A percentile compares a stretch with the other conserved stretches of the same genome.
Evolutionary conservation across 2,797 vertebrate species (phyloP).

Genomic region (Eremophila alpestris): DNA sequence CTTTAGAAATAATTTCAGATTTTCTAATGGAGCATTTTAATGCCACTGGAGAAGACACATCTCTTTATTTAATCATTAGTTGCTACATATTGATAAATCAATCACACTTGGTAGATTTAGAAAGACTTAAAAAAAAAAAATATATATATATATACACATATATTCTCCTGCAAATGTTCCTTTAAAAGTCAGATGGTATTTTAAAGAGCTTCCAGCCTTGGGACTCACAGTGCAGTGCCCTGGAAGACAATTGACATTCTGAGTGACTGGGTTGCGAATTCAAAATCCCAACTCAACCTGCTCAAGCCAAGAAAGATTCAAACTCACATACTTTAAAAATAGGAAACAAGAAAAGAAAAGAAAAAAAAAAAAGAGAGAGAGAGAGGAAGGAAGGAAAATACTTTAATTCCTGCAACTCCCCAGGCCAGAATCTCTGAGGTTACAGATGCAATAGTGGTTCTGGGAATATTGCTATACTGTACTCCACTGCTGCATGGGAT

Average conservation of each 20-base stretch:
- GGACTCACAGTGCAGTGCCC: constrained; percentile 66
- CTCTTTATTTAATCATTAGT: constrained; percentile 17
- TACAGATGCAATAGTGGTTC: not conserved
- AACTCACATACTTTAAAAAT: constrained; percentile 42
- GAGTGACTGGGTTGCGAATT: constrained; percentile 72
- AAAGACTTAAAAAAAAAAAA: not conserved
- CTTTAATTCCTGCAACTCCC: not conserved
- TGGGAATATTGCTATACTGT: not conserved
- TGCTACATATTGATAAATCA: constrained; percentile 25
- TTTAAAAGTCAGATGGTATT: constrained; percentile 69
- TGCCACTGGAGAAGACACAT: not conserved
- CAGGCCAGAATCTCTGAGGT: not conserved
- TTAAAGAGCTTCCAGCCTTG: constrained; percentile 63
- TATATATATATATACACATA: not conserved
- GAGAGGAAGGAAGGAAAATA: not conserved
- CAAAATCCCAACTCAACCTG: constrained; percentile 65
- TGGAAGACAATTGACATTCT: constrained; percentile 74
- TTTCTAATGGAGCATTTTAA: not conserved
- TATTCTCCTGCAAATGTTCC: constrained; percentile 20
- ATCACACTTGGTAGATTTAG: not conserved
- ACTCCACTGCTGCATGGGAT: not conserved
- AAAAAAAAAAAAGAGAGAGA: not conserved
- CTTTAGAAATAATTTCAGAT: not conserved
- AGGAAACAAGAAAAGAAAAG: not conserved
- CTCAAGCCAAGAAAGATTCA: constrained; percentile 49